These are phyloP conservation scores for Gopherus flavomarginatus DNA, from an alignment of 2,113 vertebrate species.

Conservation along the genomic window DNA sequence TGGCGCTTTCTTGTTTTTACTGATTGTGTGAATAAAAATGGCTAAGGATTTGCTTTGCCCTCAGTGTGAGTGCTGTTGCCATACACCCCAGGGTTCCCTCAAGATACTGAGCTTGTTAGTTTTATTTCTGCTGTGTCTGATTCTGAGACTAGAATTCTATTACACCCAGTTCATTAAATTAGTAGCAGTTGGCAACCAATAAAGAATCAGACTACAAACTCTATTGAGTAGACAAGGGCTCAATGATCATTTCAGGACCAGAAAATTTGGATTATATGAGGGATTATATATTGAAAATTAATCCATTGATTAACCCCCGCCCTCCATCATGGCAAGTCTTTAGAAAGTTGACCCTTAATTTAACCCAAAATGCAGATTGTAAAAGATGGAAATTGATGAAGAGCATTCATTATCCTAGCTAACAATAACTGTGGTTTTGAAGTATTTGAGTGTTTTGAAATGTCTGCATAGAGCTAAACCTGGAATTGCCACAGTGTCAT, in stretches of 20 bases:
- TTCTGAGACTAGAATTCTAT: background rate
- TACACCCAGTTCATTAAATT: background rate
- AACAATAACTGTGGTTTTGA: background rate
- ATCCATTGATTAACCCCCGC: background rate
- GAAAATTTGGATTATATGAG: background rate
- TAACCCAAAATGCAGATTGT: background rate
- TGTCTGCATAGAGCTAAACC: background rate
- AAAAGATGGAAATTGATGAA: background rate
- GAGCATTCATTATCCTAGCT: background rate
- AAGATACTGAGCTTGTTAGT: background rate
- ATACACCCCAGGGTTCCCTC: background rate
- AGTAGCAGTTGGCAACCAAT: background rate
- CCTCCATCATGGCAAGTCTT: fast-evolving
- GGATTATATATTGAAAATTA: background rate
- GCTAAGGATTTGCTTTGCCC: background rate
- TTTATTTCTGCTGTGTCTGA: background rate
- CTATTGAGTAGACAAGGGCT: background rate
- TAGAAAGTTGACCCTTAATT: background rate
- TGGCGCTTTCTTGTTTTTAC: background rate
- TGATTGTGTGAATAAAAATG: background rate
- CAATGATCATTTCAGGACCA: background rate
- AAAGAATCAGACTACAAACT: background rate
- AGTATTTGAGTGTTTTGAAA: background rate
- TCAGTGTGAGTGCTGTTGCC: background rate
- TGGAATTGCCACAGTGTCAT: background rate